Conservation (phyloP, 2,888 invertebrate species). For the Drosophila monieri region DNA sequence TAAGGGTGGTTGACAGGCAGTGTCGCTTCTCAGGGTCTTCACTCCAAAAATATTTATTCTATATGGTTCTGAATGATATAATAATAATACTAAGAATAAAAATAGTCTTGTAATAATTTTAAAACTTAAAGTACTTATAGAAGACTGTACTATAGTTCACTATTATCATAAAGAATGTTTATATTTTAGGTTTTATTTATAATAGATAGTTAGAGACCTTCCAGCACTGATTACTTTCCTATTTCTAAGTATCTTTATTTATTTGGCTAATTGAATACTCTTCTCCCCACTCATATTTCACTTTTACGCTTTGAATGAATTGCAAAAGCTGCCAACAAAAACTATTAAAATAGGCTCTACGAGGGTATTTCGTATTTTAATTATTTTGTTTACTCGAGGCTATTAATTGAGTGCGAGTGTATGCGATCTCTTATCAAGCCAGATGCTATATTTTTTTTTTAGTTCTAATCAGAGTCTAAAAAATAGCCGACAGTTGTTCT, state of each 20-base stretch:
- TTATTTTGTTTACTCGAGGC: constrained; percentile 38
- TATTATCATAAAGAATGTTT: too few relatives aligned
- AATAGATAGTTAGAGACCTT: too few relatives aligned
- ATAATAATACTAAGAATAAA: too few relatives aligned
- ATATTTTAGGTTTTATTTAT: too few relatives aligned
- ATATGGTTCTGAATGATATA: background rate
- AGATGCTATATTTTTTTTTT: constrained; percentile 9
- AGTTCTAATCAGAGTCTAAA: constrained; percentile 24
- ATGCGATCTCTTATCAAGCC: constrained; percentile 24
- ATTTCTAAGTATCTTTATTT: background rate
- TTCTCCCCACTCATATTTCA: too few relatives aligned
- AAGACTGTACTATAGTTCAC: too few relatives aligned
- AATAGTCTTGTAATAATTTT: too few relatives aligned
- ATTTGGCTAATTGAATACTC: too few relatives aligned
- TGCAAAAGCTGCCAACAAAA: constrained; percentile 19
- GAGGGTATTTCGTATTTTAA: constrained; percentile 32
- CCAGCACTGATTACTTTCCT: too few relatives aligned
- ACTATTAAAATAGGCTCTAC: constrained; percentile 24
- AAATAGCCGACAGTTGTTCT: background rate
- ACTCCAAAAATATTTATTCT: background rate
- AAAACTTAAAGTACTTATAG: too few relatives aligned
- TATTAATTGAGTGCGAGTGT: constrained; percentile 18
- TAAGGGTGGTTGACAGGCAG: constrained; percentile 5
- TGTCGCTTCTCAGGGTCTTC: constrained; percentile 7
- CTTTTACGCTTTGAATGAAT: background rate